phyloP scores from a whole-genome alignment of 1,140 invertebrate species.

The Drosophila bocki region DNA sequence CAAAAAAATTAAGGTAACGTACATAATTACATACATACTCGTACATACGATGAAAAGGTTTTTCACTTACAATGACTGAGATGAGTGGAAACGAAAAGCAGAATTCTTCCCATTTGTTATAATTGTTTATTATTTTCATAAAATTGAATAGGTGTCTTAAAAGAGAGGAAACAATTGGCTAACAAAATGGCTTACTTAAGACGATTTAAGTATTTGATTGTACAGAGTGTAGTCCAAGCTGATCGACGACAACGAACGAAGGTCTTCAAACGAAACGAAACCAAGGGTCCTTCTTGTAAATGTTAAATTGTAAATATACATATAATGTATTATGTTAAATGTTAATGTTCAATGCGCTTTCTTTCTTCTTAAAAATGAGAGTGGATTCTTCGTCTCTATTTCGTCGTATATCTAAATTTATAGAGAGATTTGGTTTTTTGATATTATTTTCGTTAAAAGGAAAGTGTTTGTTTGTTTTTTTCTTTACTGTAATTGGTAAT shows the following conservation, averaged over 20 bases:
- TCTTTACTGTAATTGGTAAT: constrained; percentile 38
- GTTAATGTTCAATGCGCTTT: constrained; percentile 26
- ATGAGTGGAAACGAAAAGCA: constrained; percentile 41
- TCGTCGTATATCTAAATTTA: constrained; percentile 37
- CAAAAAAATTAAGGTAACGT: constrained; percentile 76
- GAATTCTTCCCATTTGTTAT: constrained; percentile 33
- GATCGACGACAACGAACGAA: constrained; percentile 28
- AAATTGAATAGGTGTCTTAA: constrained; percentile 19
- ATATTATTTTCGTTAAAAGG: constrained; percentile 39
- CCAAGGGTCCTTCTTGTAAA: neutral
- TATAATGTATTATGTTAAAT: constrained; percentile 6
- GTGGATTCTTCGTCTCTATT: constrained; percentile 40
- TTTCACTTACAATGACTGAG: constrained; percentile 33
- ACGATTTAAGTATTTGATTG: constrained; percentile 52
- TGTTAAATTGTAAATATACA: neutral
- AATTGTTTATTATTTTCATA: constrained; percentile 10
- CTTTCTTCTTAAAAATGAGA: constrained; percentile 15
- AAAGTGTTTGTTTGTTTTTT: constrained; percentile 32
- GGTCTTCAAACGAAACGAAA: constrained; percentile 6
- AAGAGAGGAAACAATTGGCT: constrained; percentile 40
- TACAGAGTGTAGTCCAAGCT: constrained; percentile 39
- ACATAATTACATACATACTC: constrained; percentile 64
- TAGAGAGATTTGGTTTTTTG: constrained; percentile 23
- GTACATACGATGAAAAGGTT: constrained; percentile 54
- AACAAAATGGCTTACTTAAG: constrained; percentile 36